These are phyloP conservation scores for Oreochromis grahami DNA, from an alignment of 2,797 vertebrate species.

Conservation along the genomic window DNA sequence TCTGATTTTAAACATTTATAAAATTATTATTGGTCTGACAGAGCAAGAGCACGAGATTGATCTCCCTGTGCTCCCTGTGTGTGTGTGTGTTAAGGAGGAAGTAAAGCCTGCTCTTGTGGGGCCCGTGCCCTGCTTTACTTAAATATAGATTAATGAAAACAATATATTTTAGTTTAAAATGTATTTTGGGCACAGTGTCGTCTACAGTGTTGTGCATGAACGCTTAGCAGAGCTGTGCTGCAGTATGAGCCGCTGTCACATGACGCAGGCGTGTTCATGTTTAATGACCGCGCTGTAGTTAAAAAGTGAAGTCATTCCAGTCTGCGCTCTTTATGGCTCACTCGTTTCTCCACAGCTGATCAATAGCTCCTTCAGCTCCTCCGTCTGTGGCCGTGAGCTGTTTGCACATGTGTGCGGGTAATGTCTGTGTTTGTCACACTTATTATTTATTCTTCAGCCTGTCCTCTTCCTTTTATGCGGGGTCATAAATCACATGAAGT, in stretches of 20 bases:
- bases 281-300: slow-evolving; percentile 27
- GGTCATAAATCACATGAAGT: slow-evolving; percentile 63
- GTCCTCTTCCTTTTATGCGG: slow-evolving; percentile 33
- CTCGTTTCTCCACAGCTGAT: slow-evolving; percentile 44
- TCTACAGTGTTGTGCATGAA: neutral
- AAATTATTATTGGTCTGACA: slow-evolving; percentile 89
- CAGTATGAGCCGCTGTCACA: neutral
- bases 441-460: slow-evolving; percentile 17
- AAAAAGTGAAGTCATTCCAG: slow-evolving; percentile 49
- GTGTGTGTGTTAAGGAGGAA: neutral
- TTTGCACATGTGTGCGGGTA: slow-evolving; percentile 24
- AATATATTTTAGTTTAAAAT: neutral
- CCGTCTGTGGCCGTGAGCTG: slow-evolving; percentile 7
- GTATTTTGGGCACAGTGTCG: neutral
- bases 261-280: neutral
- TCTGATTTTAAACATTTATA: slow-evolving; percentile 94
- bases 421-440: slow-evolving; percentile 45
- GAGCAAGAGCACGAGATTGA: slow-evolving; percentile 61
- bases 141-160: neutral
- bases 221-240: too few species aligned
- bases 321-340: slow-evolving; percentile 25
- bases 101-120: neutral
- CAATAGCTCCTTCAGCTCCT: slow-evolving; percentile 27
- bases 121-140: neutral
- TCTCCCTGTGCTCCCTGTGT: neutral